A percentile compares a stretch with the other conserved stretches of the same genome.
These are phyloP conservation scores for Drosophila meridionalis DNA, from an alignment of 2,888 invertebrate genomes.

Conservation along the genomic window DNA sequence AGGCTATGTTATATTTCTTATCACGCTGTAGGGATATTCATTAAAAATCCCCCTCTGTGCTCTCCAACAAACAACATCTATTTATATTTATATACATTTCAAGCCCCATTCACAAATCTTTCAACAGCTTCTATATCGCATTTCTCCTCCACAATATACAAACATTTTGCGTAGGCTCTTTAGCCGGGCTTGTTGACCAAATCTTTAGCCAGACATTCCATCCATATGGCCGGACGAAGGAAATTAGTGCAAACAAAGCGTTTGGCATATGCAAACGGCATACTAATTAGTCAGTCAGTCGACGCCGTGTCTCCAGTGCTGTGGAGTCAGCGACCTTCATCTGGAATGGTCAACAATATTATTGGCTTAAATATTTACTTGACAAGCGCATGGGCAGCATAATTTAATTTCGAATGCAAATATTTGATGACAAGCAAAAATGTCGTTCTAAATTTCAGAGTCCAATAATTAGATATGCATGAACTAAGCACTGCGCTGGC, in stretches of 20 bases:
- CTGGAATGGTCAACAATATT: constrained; percentile 49
- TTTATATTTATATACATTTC: neutral
- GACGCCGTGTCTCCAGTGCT: constrained; percentile 11
- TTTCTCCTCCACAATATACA: neutral
- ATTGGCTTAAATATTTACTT: constrained; percentile 66
- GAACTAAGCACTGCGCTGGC: constrained; percentile 4
- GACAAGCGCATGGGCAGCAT: constrained; percentile 37
- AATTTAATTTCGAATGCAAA: constrained; percentile 60
- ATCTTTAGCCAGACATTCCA: constrained; percentile 33
- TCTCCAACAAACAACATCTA: neutral
- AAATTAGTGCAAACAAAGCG: constrained; percentile 77
- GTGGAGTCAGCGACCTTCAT: constrained; percentile 45
- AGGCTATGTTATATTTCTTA: too few relatives aligned
- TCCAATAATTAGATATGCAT: constrained; percentile 47
- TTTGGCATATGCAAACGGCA: constrained; percentile 70
- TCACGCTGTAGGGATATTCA: too few relatives aligned
- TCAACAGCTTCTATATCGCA: neutral
- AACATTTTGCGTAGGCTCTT: constrained; percentile 39
- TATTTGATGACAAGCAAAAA: constrained; percentile 64
- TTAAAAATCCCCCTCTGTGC: neutral
- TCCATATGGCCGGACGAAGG: constrained; percentile 23
- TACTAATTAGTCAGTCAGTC: constrained; percentile 59
- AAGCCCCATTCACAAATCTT: neutral
- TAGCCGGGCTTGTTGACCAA: constrained; percentile 31
- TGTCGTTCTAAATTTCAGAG: constrained; percentile 30